phyloP scores from a whole-genome alignment of 2,888 invertebrate genomes.

The Sylvicola fuscatus region DNA sequence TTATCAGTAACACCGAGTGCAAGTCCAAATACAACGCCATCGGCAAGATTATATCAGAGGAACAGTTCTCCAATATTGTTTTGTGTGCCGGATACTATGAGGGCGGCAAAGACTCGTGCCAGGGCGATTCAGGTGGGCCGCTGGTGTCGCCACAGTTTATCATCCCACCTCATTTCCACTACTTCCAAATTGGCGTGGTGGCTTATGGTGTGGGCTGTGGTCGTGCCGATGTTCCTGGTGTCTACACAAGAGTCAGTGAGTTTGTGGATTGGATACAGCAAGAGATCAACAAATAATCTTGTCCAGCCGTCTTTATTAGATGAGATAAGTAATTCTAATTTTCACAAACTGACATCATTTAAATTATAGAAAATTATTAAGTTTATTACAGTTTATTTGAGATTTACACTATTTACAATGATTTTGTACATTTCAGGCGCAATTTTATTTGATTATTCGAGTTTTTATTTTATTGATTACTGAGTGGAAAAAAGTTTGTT shows the following conservation, averaged over 20 bases:
- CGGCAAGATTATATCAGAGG: slow-evolving; percentile 12
- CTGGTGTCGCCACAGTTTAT: slow-evolving; percentile 16
- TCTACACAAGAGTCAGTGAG: slow-evolving; percentile 36
- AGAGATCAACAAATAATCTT: not conserved
- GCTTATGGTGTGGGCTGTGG: slow-evolving; percentile 46
- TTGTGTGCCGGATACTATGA: slow-evolving; percentile 20
- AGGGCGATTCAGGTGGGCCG: slow-evolving; percentile 25
- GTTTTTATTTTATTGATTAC: too few relatives aligned
- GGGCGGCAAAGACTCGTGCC: slow-evolving; percentile 23
- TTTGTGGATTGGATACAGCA: slow-evolving; percentile 39
- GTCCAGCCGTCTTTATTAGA: too few relatives aligned
- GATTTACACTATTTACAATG: too few relatives aligned
- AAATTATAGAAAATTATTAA: too few relatives aligned
- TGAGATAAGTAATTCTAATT: too few relatives aligned
- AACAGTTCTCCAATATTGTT: slow-evolving; percentile 19
- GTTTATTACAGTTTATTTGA: too few relatives aligned
- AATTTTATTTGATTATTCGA: too few relatives aligned
- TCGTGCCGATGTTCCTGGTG: slow-evolving; percentile 37
- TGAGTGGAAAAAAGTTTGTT: too few relatives aligned
- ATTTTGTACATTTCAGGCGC: too few relatives aligned
- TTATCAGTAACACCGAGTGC: slow-evolving; percentile 40
- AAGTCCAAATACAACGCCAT: slow-evolving; percentile 17
- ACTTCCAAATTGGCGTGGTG: slow-evolving; percentile 38
- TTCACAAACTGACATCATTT: too few relatives aligned
- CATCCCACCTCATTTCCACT: slow-evolving; percentile 12